Conservation (phyloP, 2,888 invertebrate genomes). For the Drosophila greeni region DNA sequence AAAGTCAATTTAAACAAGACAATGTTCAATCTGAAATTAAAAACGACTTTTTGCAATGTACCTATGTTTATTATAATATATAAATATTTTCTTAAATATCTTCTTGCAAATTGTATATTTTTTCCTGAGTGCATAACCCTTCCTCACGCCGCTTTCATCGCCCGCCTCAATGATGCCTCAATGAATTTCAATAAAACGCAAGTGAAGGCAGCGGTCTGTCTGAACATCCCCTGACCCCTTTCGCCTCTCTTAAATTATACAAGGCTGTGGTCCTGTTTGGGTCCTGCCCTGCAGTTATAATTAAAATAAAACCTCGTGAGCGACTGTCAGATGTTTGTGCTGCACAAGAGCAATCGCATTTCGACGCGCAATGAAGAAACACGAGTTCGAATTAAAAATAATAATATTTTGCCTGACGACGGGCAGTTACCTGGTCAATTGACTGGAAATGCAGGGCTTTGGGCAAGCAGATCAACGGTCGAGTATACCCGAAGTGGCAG, state of each 20-base stretch:
- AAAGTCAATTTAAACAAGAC: background rate
- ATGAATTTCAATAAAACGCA: slow-evolving; percentile 45
- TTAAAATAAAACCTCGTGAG: slow-evolving; percentile 54
- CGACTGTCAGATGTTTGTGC: slow-evolving; percentile 22
- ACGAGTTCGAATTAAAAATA: slow-evolving; percentile 11
- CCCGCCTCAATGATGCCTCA: slow-evolving; percentile 20
- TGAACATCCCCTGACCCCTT: slow-evolving; percentile 29
- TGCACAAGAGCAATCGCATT: slow-evolving; percentile 38
- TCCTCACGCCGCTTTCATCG: background rate
- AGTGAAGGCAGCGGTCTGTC: slow-evolving; percentile 26
- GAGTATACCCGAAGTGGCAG: slow-evolving; percentile 7
- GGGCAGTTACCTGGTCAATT: slow-evolving; percentile 10
- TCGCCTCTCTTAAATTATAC: slow-evolving; percentile 3
- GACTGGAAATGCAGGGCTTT: background rate
- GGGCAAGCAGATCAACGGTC: background rate
- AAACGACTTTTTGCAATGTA: no score
- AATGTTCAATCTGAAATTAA: background rate
- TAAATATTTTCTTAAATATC: background rate
- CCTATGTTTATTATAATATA: background rate
- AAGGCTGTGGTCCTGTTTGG: slow-evolving; percentile 10
- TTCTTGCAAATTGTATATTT: no score
- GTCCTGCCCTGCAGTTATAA: slow-evolving; percentile 54
- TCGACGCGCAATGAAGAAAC: slow-evolving; percentile 1
- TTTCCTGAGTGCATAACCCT: slow-evolving; percentile 6
- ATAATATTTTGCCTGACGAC: slow-evolving; percentile 16